phyloP scores from a whole-genome alignment of 2,113 vertebrate species.

The Eurypyga helias region DNA sequence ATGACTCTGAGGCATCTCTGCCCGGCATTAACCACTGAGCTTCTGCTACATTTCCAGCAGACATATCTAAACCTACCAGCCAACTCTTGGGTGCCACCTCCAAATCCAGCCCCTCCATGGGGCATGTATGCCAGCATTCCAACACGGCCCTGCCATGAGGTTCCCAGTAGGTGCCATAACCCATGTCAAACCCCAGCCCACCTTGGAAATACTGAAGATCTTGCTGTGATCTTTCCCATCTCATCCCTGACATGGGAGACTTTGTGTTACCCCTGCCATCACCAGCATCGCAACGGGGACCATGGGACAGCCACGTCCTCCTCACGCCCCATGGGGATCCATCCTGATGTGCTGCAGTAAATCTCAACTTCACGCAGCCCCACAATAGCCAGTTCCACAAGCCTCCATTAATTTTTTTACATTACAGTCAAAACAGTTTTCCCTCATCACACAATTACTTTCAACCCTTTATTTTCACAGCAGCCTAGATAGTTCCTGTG shows the following conservation, averaged over 20 bases:
- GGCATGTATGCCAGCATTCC: neutral
- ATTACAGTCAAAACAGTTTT: neutral
- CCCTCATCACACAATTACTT: neutral
- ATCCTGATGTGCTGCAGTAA: neutral
- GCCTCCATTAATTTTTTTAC: neutral
- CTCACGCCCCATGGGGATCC: accelerated
- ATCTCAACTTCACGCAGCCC: neutral
- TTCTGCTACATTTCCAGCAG: neutral
- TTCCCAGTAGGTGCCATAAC: neutral
- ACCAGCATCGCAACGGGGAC: neutral
- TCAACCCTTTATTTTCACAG: neutral
- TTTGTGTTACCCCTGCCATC: neutral
- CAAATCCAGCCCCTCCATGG: accelerated
- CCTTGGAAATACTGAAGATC: neutral
- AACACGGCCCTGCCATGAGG: accelerated
- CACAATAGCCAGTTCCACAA: neutral
- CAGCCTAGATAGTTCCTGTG: neutral
- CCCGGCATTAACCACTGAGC: neutral
- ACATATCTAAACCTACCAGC: neutral
- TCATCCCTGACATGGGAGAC: accelerated
- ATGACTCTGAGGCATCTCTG: neutral
- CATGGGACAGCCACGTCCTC: neutral
- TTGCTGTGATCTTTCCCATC: accelerated
- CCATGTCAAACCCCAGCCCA: neutral
- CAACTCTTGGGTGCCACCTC: neutral